Percentiles rank a stretch among this genome's conserved stretches.
Evolutionary conservation across 2,797 vertebrate species (phyloP).

Genomic region (Hydrocynus forskahlii): DNA sequence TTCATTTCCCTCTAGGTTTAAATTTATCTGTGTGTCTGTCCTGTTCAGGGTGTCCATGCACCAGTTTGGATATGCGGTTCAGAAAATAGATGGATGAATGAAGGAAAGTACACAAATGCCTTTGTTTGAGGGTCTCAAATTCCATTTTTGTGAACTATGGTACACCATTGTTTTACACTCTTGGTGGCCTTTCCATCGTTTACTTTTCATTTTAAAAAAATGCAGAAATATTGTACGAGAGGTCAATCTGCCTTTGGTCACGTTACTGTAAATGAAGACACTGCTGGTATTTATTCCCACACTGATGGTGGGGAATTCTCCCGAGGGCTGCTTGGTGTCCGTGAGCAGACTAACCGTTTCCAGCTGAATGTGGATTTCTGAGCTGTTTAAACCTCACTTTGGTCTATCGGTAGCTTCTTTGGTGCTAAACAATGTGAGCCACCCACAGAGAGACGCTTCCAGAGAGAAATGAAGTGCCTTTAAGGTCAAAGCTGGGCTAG

Average conservation of each 20-base stretch:
- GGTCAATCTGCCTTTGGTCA: background rate
- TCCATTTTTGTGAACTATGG: too few species aligned
- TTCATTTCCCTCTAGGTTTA: too few species aligned
- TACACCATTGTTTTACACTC: too few species aligned
- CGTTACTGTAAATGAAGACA: background rate
- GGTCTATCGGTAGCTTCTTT: constrained; percentile 35
- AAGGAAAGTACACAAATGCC: too few species aligned
- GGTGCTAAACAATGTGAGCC: constrained; percentile 61
- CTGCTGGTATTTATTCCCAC: constrained; percentile 13
- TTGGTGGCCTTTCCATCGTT: too few species aligned
- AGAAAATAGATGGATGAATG: too few species aligned
- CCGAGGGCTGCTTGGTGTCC: background rate
- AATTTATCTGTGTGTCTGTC: too few species aligned
- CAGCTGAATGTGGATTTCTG: constrained; percentile 70
- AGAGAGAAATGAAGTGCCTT: constrained; percentile 39
- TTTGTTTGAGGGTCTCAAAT: too few species aligned
- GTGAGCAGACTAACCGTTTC: constrained; percentile 58
- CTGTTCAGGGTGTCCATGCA: too few species aligned
- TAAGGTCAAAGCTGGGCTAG: constrained; percentile 30
- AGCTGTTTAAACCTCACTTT: constrained; percentile 59
- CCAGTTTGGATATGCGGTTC: too few species aligned
- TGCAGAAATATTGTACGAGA: too few species aligned
- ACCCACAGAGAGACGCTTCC: constrained; percentile 61
- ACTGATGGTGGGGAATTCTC: constrained; percentile 20
- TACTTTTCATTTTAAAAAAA: too few species aligned